These are phyloP conservation scores for Leiothrix lutea DNA, from an alignment of 2,113 vertebrate species.

Conservation along the genomic window DNA sequence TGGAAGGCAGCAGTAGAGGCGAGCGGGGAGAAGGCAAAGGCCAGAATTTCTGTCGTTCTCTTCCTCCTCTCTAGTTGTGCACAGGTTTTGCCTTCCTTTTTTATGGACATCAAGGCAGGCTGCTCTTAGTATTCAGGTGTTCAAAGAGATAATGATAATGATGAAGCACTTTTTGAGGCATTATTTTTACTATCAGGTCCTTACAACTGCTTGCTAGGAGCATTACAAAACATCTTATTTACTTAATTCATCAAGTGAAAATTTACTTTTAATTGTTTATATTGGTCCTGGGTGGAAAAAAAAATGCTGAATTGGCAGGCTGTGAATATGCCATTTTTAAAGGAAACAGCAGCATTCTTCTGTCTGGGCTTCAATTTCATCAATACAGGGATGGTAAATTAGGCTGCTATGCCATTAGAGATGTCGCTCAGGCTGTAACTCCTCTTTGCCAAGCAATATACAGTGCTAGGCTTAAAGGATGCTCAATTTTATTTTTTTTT, in stretches of 20 bases:
- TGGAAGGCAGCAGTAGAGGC: no score
- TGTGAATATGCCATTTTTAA: constrained; percentile 44
- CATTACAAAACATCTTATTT: not conserved
- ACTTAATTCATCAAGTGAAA: constrained; percentile 6
- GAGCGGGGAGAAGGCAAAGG: rapidly evolving
- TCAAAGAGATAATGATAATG: not conserved
- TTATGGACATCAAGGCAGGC: not conserved
- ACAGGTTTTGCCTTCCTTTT: not conserved
- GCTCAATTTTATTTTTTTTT: not conserved
- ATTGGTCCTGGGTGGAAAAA: constrained; percentile 9
- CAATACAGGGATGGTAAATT: constrained; percentile 4
- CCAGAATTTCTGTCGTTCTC: not conserved
- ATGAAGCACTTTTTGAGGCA: not conserved
- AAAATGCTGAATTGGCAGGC: constrained; percentile 41
- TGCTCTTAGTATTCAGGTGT: not conserved
- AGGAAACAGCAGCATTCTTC: constrained; percentile 3
- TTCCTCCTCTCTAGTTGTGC: not conserved
- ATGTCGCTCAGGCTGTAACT: not conserved
- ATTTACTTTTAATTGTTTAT: not conserved
- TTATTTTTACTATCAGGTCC: not conserved
- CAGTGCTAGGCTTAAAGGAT: not conserved
- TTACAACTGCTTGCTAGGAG: not conserved
- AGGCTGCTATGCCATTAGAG: constrained; percentile 23
- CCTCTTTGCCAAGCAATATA: not conserved
- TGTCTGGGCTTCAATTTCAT: constrained; percentile 34